Evolutionary conservation across 1,140 invertebrate species (phyloP).

Genomic region (Uloborus diversus): DNA sequence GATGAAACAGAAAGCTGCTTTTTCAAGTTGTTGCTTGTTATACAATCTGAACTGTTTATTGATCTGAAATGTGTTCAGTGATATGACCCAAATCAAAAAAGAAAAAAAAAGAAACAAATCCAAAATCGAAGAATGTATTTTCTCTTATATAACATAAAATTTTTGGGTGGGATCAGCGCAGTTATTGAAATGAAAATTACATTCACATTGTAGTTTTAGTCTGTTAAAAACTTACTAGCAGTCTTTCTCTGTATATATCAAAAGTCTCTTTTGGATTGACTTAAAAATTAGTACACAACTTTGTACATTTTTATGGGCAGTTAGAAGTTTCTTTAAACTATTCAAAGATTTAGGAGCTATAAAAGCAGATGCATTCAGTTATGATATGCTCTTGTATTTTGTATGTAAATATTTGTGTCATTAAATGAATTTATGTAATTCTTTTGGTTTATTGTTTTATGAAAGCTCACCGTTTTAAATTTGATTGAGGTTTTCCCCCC

Average conservation of each 20-base stretch:
- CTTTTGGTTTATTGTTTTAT: constrained; percentile 18
- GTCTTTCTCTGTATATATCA: constrained; percentile 56
- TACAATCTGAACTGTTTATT: constrained; percentile 37
- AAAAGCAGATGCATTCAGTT: constrained; percentile 43
- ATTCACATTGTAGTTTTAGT: constrained; percentile 56
- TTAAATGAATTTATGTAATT: constrained; percentile 46
- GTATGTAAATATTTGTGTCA: constrained; percentile 52
- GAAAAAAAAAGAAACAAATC: constrained; percentile 26
- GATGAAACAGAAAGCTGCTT: constrained; percentile 52
- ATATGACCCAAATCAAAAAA: constrained; percentile 50
- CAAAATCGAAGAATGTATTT: constrained; percentile 42
- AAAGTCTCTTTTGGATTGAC: constrained; percentile 55
- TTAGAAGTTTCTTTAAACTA: constrained; percentile 49
- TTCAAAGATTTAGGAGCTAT: constrained; percentile 37
- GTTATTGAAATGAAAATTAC: constrained; percentile 50
- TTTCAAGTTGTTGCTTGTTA: constrained; percentile 56
- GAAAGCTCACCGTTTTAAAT: constrained; percentile 38
- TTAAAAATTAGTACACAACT: constrained; percentile 53
- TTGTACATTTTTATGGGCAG: constrained; percentile 56
- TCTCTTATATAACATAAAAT: constrained; percentile 46
- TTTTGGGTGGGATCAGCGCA: constrained; percentile 48
- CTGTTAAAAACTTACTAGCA: constrained; percentile 54
- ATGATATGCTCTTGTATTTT: constrained; percentile 51
- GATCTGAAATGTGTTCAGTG: constrained; percentile 42
- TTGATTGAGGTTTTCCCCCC: no score